Evolutionary conservation across 2,888 invertebrate species (phyloP).

Genomic region (Eumerus sabulonum): DNA sequence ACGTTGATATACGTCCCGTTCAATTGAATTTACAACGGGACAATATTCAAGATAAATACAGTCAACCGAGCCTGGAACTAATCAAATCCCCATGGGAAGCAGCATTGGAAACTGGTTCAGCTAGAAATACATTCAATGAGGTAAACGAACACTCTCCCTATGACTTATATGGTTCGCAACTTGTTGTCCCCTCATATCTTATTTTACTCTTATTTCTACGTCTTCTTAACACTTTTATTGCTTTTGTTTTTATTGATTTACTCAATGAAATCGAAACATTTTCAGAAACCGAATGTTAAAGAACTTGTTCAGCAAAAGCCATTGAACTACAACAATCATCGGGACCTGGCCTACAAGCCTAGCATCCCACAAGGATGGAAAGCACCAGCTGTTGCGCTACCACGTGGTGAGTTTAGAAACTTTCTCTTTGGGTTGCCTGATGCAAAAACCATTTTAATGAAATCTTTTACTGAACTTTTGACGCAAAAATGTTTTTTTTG

Average conservation of each 20-base stretch:
- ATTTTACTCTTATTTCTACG: slow-evolving; percentile 29
- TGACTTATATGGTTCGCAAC: slow-evolving; percentile 46
- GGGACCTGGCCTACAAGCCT: slow-evolving; percentile 78
- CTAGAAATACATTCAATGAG: slow-evolving; percentile 84
- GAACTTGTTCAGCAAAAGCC: slow-evolving; percentile 49
- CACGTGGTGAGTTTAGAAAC: slow-evolving; percentile 73
- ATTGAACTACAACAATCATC: slow-evolving; percentile 71
- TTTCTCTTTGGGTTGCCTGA: too few species aligned
- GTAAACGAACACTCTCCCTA: slow-evolving; percentile 64
- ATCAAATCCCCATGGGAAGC: slow-evolving; percentile 86
- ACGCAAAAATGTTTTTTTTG: too few species aligned
- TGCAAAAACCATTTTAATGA: too few species aligned
- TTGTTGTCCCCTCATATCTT: slow-evolving; percentile 46
- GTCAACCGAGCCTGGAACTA: slow-evolving; percentile 81
- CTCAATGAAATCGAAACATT: too few species aligned
- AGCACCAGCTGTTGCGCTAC: slow-evolving; percentile 76
- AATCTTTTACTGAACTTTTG: too few species aligned
- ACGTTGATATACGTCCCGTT: slow-evolving; percentile 81
- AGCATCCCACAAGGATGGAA: slow-evolving; percentile 79
- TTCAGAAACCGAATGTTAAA: slow-evolving; percentile 30
- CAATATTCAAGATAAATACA: slow-evolving; percentile 82
- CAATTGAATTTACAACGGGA: slow-evolving; percentile 83
- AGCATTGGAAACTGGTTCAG: slow-evolving; percentile 85
- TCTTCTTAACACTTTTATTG: background rate
- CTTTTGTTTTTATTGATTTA: slow-evolving; percentile 14